Evolutionary conservation across 2,113 vertebrate species (phyloP).

Genomic region (Hippolais icterina): DNA sequence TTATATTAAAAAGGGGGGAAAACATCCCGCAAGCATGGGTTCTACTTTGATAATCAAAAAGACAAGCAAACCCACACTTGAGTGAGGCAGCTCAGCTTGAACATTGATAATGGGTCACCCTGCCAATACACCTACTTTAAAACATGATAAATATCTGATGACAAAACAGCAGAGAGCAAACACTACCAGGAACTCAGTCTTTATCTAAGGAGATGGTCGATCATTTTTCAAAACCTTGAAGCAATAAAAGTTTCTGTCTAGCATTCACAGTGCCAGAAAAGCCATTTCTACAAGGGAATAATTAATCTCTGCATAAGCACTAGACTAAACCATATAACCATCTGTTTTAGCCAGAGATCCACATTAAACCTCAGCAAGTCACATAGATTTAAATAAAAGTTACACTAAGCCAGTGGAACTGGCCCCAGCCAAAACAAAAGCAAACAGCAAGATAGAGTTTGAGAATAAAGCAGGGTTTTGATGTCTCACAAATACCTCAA

Average conservation of each 20-base stretch:
- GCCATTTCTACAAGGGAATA: background rate
- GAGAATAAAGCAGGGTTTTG: background rate
- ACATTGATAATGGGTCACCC: background rate
- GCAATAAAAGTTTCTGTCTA: background rate
- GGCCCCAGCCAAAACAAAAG: background rate
- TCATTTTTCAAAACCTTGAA: background rate
- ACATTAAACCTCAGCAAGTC: background rate
- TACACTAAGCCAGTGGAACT: background rate
- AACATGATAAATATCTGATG: background rate
- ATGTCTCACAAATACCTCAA: background rate
- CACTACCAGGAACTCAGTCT: background rate
- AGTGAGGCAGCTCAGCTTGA: background rate
- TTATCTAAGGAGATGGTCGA: background rate
- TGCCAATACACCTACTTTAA: background rate
- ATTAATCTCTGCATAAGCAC: background rate
- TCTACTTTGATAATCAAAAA: background rate
- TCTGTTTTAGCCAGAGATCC: background rate
- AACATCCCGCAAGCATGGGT: background rate
- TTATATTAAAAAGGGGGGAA: rapidly evolving
- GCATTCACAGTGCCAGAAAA: background rate
- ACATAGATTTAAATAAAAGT: background rate
- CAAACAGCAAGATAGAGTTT: background rate
- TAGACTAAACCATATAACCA: background rate
- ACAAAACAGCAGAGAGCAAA: background rate
- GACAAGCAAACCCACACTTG: background rate